Evolutionary conservation across 1,140 invertebrate genomes (phyloP).

Genomic region (Phthorimaea operculella): DNA sequence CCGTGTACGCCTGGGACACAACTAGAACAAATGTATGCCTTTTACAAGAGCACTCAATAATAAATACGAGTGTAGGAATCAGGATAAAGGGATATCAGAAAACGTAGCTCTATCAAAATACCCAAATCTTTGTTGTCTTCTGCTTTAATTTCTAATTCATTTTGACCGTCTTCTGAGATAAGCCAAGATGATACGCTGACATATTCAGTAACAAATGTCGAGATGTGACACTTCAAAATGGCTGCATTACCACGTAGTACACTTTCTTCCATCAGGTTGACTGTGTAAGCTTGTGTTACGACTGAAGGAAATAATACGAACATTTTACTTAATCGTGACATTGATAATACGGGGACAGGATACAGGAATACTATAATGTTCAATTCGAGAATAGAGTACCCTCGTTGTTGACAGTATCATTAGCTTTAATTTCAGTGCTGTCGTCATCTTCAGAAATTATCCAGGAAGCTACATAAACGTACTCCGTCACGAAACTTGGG

Average conservation of each 20-base stretch:
- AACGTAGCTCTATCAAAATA: slow-evolving; percentile 21
- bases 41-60: not conserved
- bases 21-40: slow-evolving; percentile 71
- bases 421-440: slow-evolving; percentile 42
- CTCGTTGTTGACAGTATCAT: slow-evolving; percentile 30
- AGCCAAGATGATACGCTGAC: slow-evolving; percentile 88
- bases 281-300: slow-evolving; percentile 87
- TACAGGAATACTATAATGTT: not conserved
- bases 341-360: slow-evolving; percentile 6
- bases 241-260: slow-evolving; percentile 89
- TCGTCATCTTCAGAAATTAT: slow-evolving; percentile 75
- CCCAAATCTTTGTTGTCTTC: slow-evolving; percentile 47
- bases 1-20: slow-evolving; percentile 87
- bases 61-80: not conserved
- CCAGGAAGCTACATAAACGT: slow-evolving; percentile 86
- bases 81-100: slow-evolving; percentile 5
- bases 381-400: slow-evolving; percentile 28
- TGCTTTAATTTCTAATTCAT: slow-evolving; percentile 64
- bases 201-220: slow-evolving; percentile 91
- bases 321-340: not conserved
- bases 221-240: slow-evolving; percentile 92
- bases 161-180: slow-evolving; percentile 73
- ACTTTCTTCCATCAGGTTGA: slow-evolving; percentile 91
- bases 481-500: slow-evolving; percentile 91
- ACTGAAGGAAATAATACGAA: slow-evolving; percentile 72